Conservation (phyloP, 2,797 vertebrate species). For the Chromobotia macracanthus region DNA sequence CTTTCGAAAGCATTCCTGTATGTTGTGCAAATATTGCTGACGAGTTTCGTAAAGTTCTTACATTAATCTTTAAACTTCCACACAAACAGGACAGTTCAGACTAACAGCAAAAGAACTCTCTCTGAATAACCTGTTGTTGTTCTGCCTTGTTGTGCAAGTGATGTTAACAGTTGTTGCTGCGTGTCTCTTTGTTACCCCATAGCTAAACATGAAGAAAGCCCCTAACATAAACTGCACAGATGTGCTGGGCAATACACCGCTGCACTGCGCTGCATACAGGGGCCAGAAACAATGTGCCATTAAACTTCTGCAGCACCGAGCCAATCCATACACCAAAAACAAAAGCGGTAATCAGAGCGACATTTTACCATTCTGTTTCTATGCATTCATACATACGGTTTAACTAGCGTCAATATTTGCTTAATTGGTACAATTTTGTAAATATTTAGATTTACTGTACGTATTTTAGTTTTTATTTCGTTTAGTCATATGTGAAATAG, state of each 20-base stretch:
- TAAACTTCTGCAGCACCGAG: slow-evolving; percentile 88
- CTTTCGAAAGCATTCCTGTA: neutral
- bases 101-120: neutral
- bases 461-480: neutral
- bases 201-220: slow-evolving; percentile 89
- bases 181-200: neutral
- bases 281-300: slow-evolving; percentile 88
- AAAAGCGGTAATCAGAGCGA: slow-evolving; percentile 82
- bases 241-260: slow-evolving; percentile 91
- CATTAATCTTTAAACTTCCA: neutral
- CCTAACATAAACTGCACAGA: slow-evolving; percentile 89
- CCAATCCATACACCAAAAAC: slow-evolving; percentile 84
- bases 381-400: too few relatives aligned
- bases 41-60: neutral
- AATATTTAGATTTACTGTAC: neutral
- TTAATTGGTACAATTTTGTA: neutral
- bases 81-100: neutral
- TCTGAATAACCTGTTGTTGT: neutral
- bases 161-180: neutral
- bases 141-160: neutral
- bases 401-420: neutral
- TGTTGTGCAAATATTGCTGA: neutral
- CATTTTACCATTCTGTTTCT: neutral
- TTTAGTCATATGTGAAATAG: neutral
- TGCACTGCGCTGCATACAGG: slow-evolving; percentile 93